A percentile compares a stretch with the other conserved stretches of the same genome.
Evolutionary conservation across 2,113 vertebrate genomes (phyloP).

Genomic region (Cinclus cinclus): DNA sequence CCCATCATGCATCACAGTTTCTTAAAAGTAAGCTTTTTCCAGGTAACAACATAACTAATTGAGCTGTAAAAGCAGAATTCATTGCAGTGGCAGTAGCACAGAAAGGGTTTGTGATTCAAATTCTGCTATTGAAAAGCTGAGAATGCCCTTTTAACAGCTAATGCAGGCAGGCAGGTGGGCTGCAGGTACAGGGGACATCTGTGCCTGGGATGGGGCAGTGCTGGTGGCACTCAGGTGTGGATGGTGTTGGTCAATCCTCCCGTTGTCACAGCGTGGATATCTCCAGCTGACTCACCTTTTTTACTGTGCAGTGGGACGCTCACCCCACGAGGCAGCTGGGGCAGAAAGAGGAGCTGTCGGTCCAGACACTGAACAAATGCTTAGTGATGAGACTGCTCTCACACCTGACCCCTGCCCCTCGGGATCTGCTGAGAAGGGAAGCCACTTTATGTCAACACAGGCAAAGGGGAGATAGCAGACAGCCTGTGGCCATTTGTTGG

Average conservation of each 20-base stretch:
- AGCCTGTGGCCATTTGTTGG: background rate
- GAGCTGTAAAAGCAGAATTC: background rate
- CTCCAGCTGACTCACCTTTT: background rate
- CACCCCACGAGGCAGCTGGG: background rate
- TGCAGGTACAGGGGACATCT: background rate
- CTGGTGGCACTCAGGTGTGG: rapidly evolving
- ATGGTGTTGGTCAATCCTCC: background rate
- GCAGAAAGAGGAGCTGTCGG: background rate
- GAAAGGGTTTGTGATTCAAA: background rate
- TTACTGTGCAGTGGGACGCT: rapidly evolving
- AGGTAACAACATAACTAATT: background rate
- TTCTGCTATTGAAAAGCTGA: background rate
- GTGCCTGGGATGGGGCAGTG: background rate
- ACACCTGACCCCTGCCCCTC: background rate
- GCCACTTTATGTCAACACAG: background rate
- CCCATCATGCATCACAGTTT: background rate
- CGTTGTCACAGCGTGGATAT: background rate
- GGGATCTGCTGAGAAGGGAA: background rate
- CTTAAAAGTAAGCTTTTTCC: background rate
- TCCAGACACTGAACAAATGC: background rate
- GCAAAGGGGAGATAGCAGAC: background rate
- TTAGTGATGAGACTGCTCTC: background rate
- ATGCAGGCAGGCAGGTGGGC: background rate
- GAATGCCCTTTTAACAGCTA: background rate
- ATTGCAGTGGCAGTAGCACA: background rate